Evolutionary conservation across 2,888 invertebrate genomes (phyloP).

Genomic region (Dyspetes luteomarginatus): DNA sequence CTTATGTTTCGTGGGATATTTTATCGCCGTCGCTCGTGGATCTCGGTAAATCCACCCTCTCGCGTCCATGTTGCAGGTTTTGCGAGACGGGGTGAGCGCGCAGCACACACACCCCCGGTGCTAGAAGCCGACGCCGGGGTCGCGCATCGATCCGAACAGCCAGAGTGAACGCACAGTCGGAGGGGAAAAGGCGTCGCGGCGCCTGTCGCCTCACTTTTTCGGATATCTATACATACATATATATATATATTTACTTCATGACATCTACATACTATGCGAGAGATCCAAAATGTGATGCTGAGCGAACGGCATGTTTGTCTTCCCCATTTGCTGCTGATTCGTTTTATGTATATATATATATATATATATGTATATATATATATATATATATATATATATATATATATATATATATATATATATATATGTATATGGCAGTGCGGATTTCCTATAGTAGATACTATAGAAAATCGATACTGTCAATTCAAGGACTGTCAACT

Average conservation of each 20-base stretch:
- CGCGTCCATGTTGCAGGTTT: slow-evolving; percentile 65
- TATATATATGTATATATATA: too few species aligned
- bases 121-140: slow-evolving; percentile 59
- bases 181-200: slow-evolving; percentile 73
- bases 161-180: slow-evolving; percentile 62
- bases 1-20: slow-evolving; percentile 66
- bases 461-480: too few species aligned
- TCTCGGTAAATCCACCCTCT: slow-evolving; percentile 56
- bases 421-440: too few species aligned
- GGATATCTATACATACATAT: slow-evolving; percentile 64
- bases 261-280: slow-evolving; percentile 7
- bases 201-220: slow-evolving; percentile 75
- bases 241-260: neutral
- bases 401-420: too few species aligned
- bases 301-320: slow-evolving; percentile 71
- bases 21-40: slow-evolving; percentile 33
- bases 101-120: slow-evolving; percentile 67
- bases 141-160: slow-evolving; percentile 77
- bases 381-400: too few species aligned
- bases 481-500: too few species aligned
- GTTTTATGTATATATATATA: neutral
- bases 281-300: slow-evolving; percentile 24
- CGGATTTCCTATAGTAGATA: too few species aligned
- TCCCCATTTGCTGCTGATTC: slow-evolving; percentile 1
- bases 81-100: slow-evolving; percentile 75